Evolutionary conservation across 2,113 vertebrate genomes (phyloP).

Genomic region (Limnothrissa miodon): DNA sequence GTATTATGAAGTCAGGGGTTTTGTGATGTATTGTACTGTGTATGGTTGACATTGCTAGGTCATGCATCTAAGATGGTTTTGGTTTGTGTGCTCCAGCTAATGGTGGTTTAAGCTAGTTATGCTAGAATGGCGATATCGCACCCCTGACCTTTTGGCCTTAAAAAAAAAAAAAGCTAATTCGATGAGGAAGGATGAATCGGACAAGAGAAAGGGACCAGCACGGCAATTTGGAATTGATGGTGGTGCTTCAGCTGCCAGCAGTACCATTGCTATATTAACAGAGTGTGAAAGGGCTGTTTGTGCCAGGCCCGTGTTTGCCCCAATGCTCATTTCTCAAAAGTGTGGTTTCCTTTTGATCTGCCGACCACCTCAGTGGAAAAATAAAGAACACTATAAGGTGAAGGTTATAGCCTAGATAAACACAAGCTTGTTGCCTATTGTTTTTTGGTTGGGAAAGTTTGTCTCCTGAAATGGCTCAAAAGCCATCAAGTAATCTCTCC

Average conservation of each 20-base stretch:
- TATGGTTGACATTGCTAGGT: neutral
- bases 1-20: neutral
- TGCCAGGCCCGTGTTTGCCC: neutral
- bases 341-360: neutral
- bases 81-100: slow-evolving; percentile 9
- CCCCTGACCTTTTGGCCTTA: neutral
- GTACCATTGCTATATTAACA: neutral
- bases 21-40: neutral
- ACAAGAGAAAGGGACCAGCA: neutral
- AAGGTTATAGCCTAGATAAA: neutral
- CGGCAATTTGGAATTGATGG: slow-evolving; percentile 13
- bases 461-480: neutral
- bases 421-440: neutral
- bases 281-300: neutral
- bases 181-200: slow-evolving; percentile 13
- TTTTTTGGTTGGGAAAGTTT: neutral
- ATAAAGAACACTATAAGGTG: neutral
- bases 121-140: neutral
- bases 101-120: slow-evolving; percentile 10
- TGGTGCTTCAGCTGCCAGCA: neutral
- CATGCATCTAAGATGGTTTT: neutral
- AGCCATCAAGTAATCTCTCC: slow-evolving; percentile 4
- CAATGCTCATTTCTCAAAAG: neutral
- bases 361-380: neutral
- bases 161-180: neutral